A percentile compares a stretch with the other conserved stretches of the same genome.
Evolutionary conservation across 2,888 invertebrate genomes (phyloP).

Genomic region (Acanthosoma haemorrhoidale): DNA sequence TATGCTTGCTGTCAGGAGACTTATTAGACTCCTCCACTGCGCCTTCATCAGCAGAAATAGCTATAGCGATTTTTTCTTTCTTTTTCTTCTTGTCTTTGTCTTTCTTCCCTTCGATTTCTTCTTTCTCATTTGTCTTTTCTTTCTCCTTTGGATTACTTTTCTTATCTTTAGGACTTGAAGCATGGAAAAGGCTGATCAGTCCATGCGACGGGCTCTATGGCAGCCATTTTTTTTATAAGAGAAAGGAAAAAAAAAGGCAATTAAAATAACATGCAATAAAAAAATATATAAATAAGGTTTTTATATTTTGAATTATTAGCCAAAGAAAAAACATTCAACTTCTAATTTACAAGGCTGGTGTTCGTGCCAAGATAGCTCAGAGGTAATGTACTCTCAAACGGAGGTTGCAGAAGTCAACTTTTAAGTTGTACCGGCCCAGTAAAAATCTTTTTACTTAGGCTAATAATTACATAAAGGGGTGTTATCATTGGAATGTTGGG

Average conservation of each 20-base stretch:
- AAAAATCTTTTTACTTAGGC: too few relatives aligned
- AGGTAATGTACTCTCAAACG: too few relatives aligned
- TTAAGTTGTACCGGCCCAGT: too few relatives aligned
- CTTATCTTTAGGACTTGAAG: slow-evolving; percentile 43
- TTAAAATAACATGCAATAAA: neutral
- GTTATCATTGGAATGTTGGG: too few relatives aligned
- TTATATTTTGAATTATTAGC: neutral
- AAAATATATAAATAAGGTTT: neutral
- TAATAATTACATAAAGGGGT: too few relatives aligned
- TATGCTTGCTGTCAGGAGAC: neutral
- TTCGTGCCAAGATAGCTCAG: too few relatives aligned
- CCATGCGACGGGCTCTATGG: slow-evolving; percentile 13
- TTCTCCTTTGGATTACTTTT: slow-evolving; percentile 45
- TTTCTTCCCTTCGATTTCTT: slow-evolving; percentile 43
- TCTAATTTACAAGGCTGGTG: too few relatives aligned
- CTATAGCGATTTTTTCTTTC: slow-evolving; percentile 12
- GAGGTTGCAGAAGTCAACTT: too few relatives aligned
- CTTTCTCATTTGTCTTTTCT: slow-evolving; percentile 22
- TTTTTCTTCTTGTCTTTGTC: slow-evolving; percentile 38
- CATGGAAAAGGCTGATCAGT: slow-evolving; percentile 2
- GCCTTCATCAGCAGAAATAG: neutral
- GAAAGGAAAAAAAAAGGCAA: neutral
- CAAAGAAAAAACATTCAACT: neutral
- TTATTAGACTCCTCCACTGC: neutral
- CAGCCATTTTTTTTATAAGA: neutral